Percentiles rank a stretch among this genome's conserved stretches.
Conservation (phyloP, 2,113 vertebrate species). For the Collichthys lucidus region DNA sequence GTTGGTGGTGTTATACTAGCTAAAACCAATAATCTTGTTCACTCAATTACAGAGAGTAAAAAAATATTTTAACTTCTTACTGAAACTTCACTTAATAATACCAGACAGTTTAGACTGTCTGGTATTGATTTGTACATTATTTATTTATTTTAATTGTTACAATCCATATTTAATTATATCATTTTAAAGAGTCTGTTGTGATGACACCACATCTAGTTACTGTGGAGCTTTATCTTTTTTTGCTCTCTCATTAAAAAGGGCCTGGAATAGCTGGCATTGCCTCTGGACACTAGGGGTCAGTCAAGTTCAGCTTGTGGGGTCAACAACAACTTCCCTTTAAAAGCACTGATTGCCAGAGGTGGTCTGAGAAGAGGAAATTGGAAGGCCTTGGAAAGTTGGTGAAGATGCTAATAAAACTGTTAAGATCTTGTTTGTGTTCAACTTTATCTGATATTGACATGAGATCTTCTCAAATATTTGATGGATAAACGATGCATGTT, state of each 20-base stretch:
- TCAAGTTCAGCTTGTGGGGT: slow-evolving; percentile 11
- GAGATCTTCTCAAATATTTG: neutral
- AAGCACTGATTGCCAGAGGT: neutral
- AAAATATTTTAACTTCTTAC: neutral
- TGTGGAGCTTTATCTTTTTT: neutral
- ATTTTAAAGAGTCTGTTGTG: neutral
- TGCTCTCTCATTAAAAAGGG: neutral
- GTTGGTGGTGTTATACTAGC: neutral
- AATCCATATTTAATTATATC: neutral
- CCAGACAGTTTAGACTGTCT: neutral
- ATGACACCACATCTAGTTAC: neutral
- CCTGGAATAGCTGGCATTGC: neutral
- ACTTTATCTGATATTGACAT: neutral
- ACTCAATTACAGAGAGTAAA: neutral
- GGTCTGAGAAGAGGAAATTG: neutral
- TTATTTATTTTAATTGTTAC: neutral
- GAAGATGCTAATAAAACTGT: neutral
- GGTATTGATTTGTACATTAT: neutral
- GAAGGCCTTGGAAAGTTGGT: neutral
- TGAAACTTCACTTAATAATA: neutral
- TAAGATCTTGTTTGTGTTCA: neutral
- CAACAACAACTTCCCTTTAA: neutral
- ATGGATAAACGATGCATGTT: neutral
- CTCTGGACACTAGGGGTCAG: slow-evolving; percentile 46
- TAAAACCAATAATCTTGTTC: neutral